Conservation (phyloP, 2,113 vertebrate genomes). For the Pomatostomus ruficeps region DNA sequence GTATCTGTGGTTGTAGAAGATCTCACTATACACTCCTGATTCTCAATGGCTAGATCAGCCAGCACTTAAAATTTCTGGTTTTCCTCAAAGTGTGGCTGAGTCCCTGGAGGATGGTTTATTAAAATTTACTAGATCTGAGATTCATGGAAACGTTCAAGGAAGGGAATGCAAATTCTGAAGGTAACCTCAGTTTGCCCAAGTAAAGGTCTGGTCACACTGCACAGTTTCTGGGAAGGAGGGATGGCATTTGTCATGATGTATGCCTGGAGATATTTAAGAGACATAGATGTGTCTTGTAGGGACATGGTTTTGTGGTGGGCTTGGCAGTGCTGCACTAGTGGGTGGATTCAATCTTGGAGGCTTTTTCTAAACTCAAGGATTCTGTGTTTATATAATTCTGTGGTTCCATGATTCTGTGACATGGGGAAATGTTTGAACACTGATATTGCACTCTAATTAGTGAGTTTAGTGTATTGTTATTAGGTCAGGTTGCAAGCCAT, state of each 20-base stretch:
- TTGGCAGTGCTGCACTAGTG: not conserved
- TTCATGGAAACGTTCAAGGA: not conserved
- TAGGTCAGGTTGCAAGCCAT: not conserved
- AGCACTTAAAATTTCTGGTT: not conserved
- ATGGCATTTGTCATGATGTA: not conserved
- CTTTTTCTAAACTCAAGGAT: not conserved
- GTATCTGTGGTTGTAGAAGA: not conserved
- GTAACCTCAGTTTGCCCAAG: not conserved
- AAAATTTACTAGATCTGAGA: not conserved
- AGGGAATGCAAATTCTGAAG: not conserved
- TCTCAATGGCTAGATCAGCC: not conserved
- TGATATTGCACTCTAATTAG: not conserved
- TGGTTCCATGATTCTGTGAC: not conserved
- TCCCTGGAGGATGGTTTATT: not conserved
- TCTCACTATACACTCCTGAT: not conserved
- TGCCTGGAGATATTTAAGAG: not conserved
- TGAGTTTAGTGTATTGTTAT: not conserved
- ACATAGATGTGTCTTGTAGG: fast-evolving
- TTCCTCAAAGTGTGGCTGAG: not conserved
- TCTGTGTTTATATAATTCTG: not conserved
- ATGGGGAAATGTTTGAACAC: not conserved
- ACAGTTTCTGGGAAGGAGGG: fast-evolving
- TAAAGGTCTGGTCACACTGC: not conserved
- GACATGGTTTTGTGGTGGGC: not conserved
- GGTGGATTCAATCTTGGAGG: not conserved